phyloP scores from a whole-genome alignment of 2,113 vertebrate species.

The Malurus cyaneus region DNA sequence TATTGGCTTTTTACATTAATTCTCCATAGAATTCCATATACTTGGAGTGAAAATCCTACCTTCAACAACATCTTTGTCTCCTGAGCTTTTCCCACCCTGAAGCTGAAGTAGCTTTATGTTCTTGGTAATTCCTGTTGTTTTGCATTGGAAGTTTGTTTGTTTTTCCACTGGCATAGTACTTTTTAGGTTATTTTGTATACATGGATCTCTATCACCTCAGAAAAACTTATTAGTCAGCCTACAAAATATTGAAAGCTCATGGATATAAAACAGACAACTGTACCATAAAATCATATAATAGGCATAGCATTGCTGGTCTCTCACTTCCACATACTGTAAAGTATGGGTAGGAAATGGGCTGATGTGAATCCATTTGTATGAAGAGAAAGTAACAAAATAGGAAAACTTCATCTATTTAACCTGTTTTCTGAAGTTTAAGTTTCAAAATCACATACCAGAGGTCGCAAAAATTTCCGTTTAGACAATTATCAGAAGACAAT shows the following conservation, averaged over 20 bases:
- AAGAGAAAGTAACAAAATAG: neutral
- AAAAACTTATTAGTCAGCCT: neutral
- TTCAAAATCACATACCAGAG: neutral
- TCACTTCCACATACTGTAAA: neutral
- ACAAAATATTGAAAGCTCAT: neutral
- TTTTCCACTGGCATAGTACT: neutral
- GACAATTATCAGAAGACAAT: neutral
- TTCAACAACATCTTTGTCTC: neutral
- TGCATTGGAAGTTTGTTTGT: neutral
- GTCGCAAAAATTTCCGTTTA: neutral
- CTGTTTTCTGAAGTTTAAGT: neutral
- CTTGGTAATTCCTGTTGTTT: neutral
- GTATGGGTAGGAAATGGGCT: neutral
- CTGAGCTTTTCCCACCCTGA: neutral
- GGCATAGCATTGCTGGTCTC: neutral
- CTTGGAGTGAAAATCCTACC: neutral
- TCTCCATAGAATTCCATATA: neutral
- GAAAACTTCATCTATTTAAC: neutral
- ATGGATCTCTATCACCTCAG: neutral
- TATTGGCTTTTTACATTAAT: neutral
- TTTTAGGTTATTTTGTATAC: neutral
- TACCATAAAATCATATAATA: neutral
- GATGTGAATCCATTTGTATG: neutral
- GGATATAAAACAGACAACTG: neutral
- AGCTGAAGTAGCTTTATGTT: neutral